These are phyloP conservation scores for Prolemur simus DNA, from an alignment of 2,113 vertebrate species.

Conservation along the genomic window DNA sequence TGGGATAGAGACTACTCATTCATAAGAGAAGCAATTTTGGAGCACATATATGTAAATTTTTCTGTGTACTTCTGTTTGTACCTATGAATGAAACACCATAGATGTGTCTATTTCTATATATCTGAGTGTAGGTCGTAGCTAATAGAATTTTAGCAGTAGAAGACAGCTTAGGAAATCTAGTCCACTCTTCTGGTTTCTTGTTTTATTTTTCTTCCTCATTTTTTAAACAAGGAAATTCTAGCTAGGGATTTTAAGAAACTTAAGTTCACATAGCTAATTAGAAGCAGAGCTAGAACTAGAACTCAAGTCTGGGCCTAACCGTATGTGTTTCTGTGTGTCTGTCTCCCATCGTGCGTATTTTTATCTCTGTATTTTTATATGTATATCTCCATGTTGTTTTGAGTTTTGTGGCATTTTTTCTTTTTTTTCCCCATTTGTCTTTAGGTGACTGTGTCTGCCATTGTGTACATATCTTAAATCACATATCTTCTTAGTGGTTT, in stretches of 20 bases:
- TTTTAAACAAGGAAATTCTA: slow-evolving; percentile 54
- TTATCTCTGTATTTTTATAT: slow-evolving; percentile 14
- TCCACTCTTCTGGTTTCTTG: background rate
- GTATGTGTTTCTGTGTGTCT: background rate
- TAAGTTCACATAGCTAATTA: slow-evolving; percentile 6
- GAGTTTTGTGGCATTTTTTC: background rate
- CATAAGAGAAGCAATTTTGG: background rate
- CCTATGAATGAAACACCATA: background rate
- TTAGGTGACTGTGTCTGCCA: background rate
- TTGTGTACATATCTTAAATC: background rate
- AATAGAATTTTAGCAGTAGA: background rate
- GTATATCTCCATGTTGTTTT: background rate
- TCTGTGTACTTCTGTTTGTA: background rate
- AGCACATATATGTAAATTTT: background rate
- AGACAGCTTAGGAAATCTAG: background rate
- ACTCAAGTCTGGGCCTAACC: background rate
- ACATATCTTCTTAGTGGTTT: background rate
- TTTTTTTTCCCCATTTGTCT: background rate
- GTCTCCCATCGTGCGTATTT: background rate
- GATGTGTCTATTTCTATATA: background rate
- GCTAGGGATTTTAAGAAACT: slow-evolving; percentile 26
- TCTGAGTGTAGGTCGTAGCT: background rate
- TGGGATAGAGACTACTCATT: background rate
- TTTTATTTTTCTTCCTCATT: slow-evolving; percentile 13
- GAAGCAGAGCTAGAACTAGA: background rate